Base-by-base conservation (phyloP, 2,113 vertebrate genomes). In the Jaculus jaculus region DNA sequence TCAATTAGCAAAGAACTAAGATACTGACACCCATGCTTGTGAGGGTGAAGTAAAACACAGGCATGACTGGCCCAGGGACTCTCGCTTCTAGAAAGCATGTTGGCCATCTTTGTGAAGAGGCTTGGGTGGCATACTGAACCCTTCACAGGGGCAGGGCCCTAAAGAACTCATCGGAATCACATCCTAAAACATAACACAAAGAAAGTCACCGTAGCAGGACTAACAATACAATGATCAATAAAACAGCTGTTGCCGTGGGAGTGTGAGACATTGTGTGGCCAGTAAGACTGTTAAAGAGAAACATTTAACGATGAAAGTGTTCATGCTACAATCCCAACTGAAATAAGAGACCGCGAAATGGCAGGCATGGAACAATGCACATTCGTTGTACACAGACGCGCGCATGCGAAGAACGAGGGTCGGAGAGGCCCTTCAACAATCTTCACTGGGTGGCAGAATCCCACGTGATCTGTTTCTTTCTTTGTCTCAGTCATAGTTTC, bases 331-430 rank as follows among this genome's bases (percentile, higher is more conserved):
- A 80, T 51, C 54, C 39, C 80, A 80, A 86, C 24, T 65, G 82
- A 84, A 90, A 80, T 11, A 68, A 68, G 54, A 90, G 61, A 87
- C 84, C 17, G 20, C 66, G 81, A 84, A 84, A 68, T 20, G n/a
- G 65, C 61, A n/a, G 6, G 63, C 32, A 30, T 0, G 32, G 26
- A 84, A 90, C 12, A 34, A 39, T 26, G 37, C 54, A 51, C 39
- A 63, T 58, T 23, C 72, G n/a, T 77, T 71, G 51, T 73, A 84
- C 21, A 79, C 1, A 78, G 18, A 63, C 65, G 86, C 18, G 39
- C 2, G 75, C 58, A 73, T 2, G 63, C 77, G 68, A 79, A 69
- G 24, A 77, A 39, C 17, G 51, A 61, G 83, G 37, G 58, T 3
- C 32, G 37, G 47, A 77, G 2, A 21, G 2, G 61, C 10, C 10